Evolutionary conservation across 1,140 invertebrate genomes (phyloP), one percentile per base, ranked within the genome.

Genomic region (Lasaia peninsularis): DNA sequence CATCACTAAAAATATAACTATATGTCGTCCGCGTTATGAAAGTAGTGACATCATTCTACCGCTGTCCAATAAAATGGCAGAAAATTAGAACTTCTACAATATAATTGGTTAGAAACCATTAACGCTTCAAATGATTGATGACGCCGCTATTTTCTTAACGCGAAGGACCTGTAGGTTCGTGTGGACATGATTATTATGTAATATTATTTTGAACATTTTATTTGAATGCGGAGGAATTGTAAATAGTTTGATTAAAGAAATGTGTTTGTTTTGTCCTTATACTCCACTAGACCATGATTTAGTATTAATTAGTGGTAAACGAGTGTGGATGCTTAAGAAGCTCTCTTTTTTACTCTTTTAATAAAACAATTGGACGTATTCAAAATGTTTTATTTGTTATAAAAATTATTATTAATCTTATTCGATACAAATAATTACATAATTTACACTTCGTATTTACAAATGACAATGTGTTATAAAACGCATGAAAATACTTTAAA

Each of bases 301-400:
- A 31, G 40, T 57, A 44, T 49, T 44, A 33, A 33, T 52, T 62
- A 53, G 55, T 35, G 9, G 35, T 63, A 18, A 53, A 56, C 56
- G 56, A 50, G 52, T 44, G 37, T 44, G 37, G 18, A 65, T 62
- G 53, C 62, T 72, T 69, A 52, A 67, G 56, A 70, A 58, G 62
- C 67, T 69, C 67, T 67, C 62, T 69, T 59, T 58, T 58, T 34
- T 54, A 61, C 12, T 50, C 24, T 61, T 65, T 63, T 61, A 62
- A 55, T 60, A 65, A 62, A 60, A 69, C 32, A 52, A 40, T 49
- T 50, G 32, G 34, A 55, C 35, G 35, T 35, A 40, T 35, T 37
- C 28, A 31, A 52, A 12, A 20, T 35, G 20, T 52, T 51, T 58
- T 51, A 58, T 40, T 37, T 52, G n/a, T 52, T 51, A 21, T 24